phyloP scores from a whole-genome alignment of 2,888 invertebrate species.

The Colletes collaris region DNA sequence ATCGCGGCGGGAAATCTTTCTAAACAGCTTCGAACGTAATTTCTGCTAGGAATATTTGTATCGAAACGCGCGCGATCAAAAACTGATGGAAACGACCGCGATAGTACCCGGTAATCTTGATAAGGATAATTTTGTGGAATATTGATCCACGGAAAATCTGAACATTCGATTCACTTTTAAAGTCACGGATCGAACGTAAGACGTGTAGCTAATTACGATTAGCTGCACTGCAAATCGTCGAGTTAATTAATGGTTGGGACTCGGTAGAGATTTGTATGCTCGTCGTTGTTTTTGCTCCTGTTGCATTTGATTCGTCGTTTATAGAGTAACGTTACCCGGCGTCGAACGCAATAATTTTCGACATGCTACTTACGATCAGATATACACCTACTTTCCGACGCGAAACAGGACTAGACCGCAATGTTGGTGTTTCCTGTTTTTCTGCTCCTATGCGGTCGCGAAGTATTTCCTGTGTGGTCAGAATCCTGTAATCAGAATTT shows the following conservation, averaged over 20 bases:
- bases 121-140: slow-evolving; percentile 12
- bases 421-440: slow-evolving; percentile 61
- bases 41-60: slow-evolving; percentile 16
- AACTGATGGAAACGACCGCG: neutral
- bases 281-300: neutral
- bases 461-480: slow-evolving; percentile 47
- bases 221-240: too few relatives aligned
- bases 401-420: slow-evolving; percentile 46
- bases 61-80: neutral
- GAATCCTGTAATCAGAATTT: slow-evolving; percentile 33
- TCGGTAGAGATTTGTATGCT: too few relatives aligned
- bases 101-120: neutral
- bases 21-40: neutral
- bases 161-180: neutral
- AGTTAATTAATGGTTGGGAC: too few relatives aligned
- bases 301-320: neutral
- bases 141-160: slow-evolving; percentile 4
- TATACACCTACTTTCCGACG: slow-evolving; percentile 11
- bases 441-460: slow-evolving; percentile 40
- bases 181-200: neutral
- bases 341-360: slow-evolving; percentile 21
- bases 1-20: slow-evolving; percentile 10
- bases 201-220: too few relatives aligned
- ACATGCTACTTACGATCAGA: neutral
- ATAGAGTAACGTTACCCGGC: neutral